Conservation (phyloP, 2,113 vertebrate genomes). For the Aptenodytes forsteri region DNA sequence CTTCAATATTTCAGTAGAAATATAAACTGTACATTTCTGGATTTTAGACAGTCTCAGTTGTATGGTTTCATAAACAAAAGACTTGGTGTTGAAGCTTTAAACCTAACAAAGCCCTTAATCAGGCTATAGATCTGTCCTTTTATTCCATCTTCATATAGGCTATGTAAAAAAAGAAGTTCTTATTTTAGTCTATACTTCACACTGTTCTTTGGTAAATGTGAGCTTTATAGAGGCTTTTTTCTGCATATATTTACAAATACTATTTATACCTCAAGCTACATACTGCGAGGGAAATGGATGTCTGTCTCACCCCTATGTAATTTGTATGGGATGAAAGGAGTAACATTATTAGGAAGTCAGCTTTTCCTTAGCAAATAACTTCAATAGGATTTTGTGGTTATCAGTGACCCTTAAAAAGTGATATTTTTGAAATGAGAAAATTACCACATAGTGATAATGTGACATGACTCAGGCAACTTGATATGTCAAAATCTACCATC, state of each 20-base stretch:
- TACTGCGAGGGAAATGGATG: background rate
- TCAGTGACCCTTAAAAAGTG: background rate
- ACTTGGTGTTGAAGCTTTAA: background rate
- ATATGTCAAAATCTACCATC: background rate
- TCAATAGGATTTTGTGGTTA: background rate
- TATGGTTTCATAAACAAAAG: background rate
- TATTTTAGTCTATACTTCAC: background rate
- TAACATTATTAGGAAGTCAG: background rate
- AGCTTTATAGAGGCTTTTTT: background rate
- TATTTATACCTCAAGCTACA: background rate
- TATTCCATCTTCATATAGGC: background rate
- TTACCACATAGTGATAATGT: background rate
- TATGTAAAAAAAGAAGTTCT: background rate
- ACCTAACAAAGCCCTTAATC: background rate
- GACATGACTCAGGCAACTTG: background rate
- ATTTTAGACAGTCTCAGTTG: background rate
- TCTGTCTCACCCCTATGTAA: background rate
- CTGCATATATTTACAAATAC: background rate
- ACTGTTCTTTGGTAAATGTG: background rate
- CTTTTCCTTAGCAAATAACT: background rate
- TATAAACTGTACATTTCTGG: background rate
- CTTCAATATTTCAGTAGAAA: background rate
- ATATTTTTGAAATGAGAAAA: constrained; percentile 8
- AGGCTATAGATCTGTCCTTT: background rate
- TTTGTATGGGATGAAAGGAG: background rate